Percentiles rank a stretch among this genome's conserved stretches.
phyloP scores from a whole-genome alignment of 1,140 invertebrate species.

The Leptopilina clavipes region DNA sequence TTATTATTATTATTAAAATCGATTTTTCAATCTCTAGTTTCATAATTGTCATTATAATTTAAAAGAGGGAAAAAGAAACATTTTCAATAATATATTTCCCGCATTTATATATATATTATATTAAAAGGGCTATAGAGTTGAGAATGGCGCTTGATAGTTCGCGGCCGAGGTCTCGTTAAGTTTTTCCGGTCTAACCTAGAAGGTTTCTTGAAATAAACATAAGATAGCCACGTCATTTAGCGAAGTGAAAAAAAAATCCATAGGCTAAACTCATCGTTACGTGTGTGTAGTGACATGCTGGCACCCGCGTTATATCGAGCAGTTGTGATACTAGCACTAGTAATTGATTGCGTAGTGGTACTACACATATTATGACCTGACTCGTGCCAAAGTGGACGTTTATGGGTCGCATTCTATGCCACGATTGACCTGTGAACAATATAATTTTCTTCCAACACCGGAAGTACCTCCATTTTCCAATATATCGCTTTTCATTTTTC shows the following conservation, averaged over 20 bases:
- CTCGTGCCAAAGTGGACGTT: constrained; percentile 59
- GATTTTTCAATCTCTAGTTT: too few relatives aligned
- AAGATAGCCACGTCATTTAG: constrained; percentile 71
- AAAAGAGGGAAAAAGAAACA: background rate
- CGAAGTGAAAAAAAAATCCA: constrained; percentile 64
- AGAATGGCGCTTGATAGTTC: constrained; percentile 33
- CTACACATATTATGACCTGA: constrained; percentile 45
- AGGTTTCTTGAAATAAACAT: constrained; percentile 67
- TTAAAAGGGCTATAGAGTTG: too few relatives aligned
- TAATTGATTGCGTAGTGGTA: constrained; percentile 44
- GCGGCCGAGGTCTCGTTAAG: constrained; percentile 28
- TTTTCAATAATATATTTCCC: background rate
- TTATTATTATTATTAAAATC: too few relatives aligned
- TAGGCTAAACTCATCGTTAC: constrained; percentile 60
- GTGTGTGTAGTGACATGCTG: constrained; percentile 64
- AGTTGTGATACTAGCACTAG: constrained; percentile 53
- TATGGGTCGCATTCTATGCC: constrained; percentile 60
- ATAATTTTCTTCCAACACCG: constrained; percentile 1
- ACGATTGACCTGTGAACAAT: constrained; percentile 56
- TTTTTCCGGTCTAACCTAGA: constrained; percentile 29
- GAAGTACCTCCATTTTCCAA: background rate
- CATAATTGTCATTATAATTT: too few relatives aligned
- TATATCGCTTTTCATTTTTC: background rate
- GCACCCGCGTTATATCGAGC: constrained; percentile 63
- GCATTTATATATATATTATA: constrained; percentile 3